Evolutionary conservation across 2,888 invertebrate species (phyloP), one percentile per base, ranked within the genome.

Genomic region (Acanthosepion pharaonis): DNA sequence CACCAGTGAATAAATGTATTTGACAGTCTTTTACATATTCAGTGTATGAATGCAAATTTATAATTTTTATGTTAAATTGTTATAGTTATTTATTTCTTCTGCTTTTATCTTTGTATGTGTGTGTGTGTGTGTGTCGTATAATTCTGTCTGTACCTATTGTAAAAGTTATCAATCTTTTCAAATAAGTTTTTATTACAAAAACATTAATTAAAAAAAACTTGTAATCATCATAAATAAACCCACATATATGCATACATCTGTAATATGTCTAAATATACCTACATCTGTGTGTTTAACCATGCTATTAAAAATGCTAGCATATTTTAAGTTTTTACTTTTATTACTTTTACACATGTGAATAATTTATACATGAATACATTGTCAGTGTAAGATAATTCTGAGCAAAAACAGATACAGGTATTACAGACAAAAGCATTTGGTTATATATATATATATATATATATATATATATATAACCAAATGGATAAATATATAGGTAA

Each of bases 381-480:
- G 42, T 42, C 42, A 42, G 42, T 42, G 42, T 42, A 42, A 42
- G 42, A 42, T 42, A 42, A 42, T 42, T 42, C 3, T 42, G 42
- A 42, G 42, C 42, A 42, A 42, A 42, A 42, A 42, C 42, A 42
- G 42, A 42, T 42, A 42, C 42, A 42, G 42, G 42, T 42, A 42
- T 42, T 42, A 42, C 42, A 42, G 42, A 42, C 42, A 42, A 42
- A 42, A 42, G 42, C 42, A 42, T 42, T 91, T 42, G 42, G 42
- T 42, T 91, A 91, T 91, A 91, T 91, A 91, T 91, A 91, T 91
- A 91, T 91, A 91, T 91, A 91, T 48, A 91, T 91, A 91, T 91
- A n/a, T 91, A n/a, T 91, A n/a, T 91, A n/a, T 91, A n/a, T 51
- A 51, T 51, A 51, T 5, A 51, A 20, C 42, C 42, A 42, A 42